A percentile compares a stretch with the other conserved stretches of the same genome.
These are phyloP conservation scores for Miopithecus talapoin DNA, from an alignment of 2,797 vertebrate species.

Conservation along the genomic window DNA sequence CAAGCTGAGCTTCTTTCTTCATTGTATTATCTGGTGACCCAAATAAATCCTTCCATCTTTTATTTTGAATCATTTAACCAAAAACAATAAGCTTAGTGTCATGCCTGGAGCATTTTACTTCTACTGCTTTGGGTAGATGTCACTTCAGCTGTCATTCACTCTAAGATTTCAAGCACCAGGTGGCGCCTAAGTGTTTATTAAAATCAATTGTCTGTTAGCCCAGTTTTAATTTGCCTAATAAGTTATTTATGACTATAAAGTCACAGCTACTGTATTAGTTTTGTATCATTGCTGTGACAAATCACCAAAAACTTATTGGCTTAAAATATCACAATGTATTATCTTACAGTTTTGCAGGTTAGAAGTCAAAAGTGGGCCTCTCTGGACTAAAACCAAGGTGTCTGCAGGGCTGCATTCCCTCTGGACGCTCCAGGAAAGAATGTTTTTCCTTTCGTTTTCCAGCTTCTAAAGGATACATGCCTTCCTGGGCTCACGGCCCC, in stretches of 20 bases:
- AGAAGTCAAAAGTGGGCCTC: not conserved
- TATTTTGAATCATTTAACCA: not conserved
- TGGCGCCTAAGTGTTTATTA: not conserved
- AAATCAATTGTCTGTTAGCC: not conserved
- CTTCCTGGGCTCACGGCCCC: not conserved
- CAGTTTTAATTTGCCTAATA: not conserved
- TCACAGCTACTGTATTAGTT: not conserved
- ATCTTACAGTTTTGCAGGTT: not conserved
- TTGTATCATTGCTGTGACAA: not conserved
- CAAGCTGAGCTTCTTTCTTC: not conserved
- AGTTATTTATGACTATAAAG: not conserved
- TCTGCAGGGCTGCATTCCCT: not conserved
- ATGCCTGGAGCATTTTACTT: not conserved
- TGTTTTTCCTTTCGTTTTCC: not conserved
- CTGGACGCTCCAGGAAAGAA: not conserved
- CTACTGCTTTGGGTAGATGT: not conserved
- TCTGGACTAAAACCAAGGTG: not conserved
- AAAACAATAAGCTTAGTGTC: not conserved
- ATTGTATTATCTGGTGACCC: not conserved
- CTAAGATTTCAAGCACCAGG: conserved; percentile 3
- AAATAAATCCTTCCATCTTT: not conserved
- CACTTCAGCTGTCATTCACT: not conserved
- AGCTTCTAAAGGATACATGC: not conserved
- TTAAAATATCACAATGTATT: not conserved
- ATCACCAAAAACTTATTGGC: not conserved